phyloP scores from a whole-genome alignment of 2,888 invertebrate species.

The Amblyteles armatorius region DNA sequence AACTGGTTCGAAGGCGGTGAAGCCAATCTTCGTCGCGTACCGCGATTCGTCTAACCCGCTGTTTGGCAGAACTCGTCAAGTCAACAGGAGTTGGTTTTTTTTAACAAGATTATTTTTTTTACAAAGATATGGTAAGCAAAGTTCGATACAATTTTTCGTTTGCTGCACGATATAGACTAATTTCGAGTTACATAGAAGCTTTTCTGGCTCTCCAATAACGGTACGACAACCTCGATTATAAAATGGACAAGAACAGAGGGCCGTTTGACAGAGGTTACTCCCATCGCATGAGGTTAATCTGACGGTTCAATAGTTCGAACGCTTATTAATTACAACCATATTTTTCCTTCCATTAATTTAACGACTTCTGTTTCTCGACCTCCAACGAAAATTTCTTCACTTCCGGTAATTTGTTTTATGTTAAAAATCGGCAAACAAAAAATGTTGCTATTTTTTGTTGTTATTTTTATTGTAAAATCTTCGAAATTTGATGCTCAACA shows the following conservation, averaged over 20 bases:
- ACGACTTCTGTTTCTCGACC: neutral
- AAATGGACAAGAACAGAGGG: slow-evolving; percentile 8
- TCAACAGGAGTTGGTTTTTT: slow-evolving; percentile 20
- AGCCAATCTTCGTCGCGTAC: neutral
- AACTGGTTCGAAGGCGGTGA: neutral
- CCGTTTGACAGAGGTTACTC: slow-evolving; percentile 26
- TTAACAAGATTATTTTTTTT: slow-evolving; percentile 13
- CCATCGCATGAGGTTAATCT: slow-evolving; percentile 38
- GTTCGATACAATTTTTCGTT: slow-evolving; percentile 26
- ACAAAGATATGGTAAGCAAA: slow-evolving; percentile 40
- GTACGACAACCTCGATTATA: neutral
- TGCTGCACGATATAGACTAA: slow-evolving; percentile 44
- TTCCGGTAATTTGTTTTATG: neutral
- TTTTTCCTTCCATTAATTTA: neutral
- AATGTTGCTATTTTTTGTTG: neutral
- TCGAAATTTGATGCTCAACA: neutral
- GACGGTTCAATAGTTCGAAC: slow-evolving; percentile 13
- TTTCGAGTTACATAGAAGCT: neutral
- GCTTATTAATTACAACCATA: neutral
- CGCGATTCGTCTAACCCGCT: slow-evolving; percentile 2
- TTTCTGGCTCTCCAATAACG: neutral
- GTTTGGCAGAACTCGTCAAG: slow-evolving; percentile 1
- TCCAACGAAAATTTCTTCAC: neutral
- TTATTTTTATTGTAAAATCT: neutral
- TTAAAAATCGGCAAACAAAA: neutral